Base-by-base conservation (phyloP, 2,888 invertebrate genomes). In the Philaethria dido region DNA sequence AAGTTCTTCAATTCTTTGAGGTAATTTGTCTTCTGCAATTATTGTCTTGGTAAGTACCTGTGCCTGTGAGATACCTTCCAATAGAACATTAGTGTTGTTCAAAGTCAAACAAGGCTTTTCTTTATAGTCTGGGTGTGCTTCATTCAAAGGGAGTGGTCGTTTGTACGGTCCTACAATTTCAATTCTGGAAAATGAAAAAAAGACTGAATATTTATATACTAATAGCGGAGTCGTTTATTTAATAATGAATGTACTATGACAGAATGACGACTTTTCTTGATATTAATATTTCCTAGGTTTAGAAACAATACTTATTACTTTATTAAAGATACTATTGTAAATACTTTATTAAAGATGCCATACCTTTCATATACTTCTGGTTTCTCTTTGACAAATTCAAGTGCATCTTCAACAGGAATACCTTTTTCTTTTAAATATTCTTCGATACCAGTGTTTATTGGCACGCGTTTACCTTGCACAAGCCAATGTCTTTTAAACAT, bases 31-130 rank as follows among this genome's bases (percentile, higher is more conserved):
- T 72, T 94, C 87, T 68, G 95, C 84, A 80, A 94, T 91, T 4
- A 97, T 86, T 0, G 97, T 94, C 80, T 98, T 98, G 3, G 97
- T 96, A 6, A 98, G 86, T n/a, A 95, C 88, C 87, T 96, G 95
- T 0, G 97, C 97, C 89, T 98, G 98, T 1, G 93, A 83, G 62
- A 96, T 78, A 13, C 97, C 98, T 86, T 95, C 94, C 25, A 96
- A 78, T 3, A 97, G 86, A 9, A 96, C 94, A 85, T 94, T 95
- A 42, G 91, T 85, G 74, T 95, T 94, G 64, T 87, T 90, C 68
- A 94, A 94, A 1, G 93, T 88, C 69, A 94, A 92, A 75, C 96
- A 95, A 5, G 93, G 90, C 69, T 85, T 87, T 18, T 93, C 85
- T 75, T 96, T 94, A 93, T 95, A 96, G 64, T 95, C 90, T 1